These are phyloP conservation scores for Metalampra italica DNA, from an alignment of 2,888 invertebrate genomes.

Conservation along the genomic window DNA sequence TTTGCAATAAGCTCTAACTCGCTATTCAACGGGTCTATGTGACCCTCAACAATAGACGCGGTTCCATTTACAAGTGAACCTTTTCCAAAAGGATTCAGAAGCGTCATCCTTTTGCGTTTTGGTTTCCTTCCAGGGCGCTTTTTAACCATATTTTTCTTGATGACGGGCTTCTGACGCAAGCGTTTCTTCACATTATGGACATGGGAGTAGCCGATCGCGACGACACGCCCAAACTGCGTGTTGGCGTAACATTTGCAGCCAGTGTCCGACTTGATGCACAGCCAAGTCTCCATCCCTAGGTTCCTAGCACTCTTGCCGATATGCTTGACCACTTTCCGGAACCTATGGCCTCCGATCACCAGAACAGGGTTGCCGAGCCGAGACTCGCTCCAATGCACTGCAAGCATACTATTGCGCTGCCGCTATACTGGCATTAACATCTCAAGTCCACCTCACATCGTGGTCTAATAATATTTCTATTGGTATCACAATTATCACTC, in stretches of 20 bases:
- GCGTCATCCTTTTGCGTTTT: neutral
- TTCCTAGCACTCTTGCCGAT: constrained; percentile 1
- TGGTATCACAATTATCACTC: no score
- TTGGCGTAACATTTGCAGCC: constrained; percentile 55
- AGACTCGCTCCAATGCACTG: constrained; percentile 57
- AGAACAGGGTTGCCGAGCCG: constrained; percentile 58
- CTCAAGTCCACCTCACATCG: no score
- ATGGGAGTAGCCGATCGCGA: constrained; percentile 41
- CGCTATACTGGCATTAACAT: neutral
- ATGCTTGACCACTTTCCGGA: constrained; percentile 34
- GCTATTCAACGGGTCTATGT: constrained; percentile 1
- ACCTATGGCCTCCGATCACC: constrained; percentile 51
- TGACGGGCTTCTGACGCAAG: constrained; percentile 11
- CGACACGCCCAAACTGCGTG: constrained; percentile 35
- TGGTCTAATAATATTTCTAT: no score
- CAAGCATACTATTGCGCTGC: constrained; percentile 21
- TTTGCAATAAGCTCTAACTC: constrained; percentile 8
- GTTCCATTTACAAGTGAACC: neutral
- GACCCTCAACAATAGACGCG: neutral
- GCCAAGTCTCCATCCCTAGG: constrained; percentile 36
- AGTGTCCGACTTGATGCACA: constrained; percentile 62
- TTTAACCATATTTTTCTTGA: neutral
- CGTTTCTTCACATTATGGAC: constrained; percentile 34
- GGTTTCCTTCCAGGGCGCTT: neutral
- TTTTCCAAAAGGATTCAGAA: constrained; percentile 1